Base-by-base conservation (phyloP, 1,140 invertebrate genomes). In the Ceratosolen fusciceps region DNA sequence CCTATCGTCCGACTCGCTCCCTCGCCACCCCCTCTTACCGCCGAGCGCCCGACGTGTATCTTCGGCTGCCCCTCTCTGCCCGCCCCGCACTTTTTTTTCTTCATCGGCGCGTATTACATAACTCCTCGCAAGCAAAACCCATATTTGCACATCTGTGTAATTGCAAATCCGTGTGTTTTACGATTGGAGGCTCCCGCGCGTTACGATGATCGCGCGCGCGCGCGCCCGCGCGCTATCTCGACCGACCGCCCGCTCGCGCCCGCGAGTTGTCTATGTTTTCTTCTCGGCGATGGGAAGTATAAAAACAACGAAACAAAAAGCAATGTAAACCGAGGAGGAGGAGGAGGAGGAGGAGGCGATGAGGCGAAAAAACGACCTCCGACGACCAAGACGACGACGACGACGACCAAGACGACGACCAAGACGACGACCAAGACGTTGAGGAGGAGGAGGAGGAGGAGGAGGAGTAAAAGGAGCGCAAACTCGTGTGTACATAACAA, bases 91-190 rank as follows among this genome's bases (percentile, higher is more conserved):
- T 58, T 21, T 34, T 62, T 65, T 37, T 65, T 37, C 31, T 39
- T 31, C 26, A 16, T 24, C 5, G 5, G 2, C 29, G 56, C 34
- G 9, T 7, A 52, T 74, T 60, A 58, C 34, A 60, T 70, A 58
- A 56, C 39, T 49, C n/a, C 26, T 34, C 43, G 37, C 62, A 52
- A 68, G 73, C 43, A 39, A 75, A 52, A 77, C 76, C 67, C 76
- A 77, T 71, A 77, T 77, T 77, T 77, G 54, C 67, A 71, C 76
- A 77, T 71, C 67, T 77, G 54, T 47, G 75, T 52, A 47, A 76
- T 67, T 76, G 62, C 62, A 77, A 58, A 26, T 37, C 47, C 47
- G 75, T 37, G 58, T 29, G 21, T 70, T 68, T 54, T 54, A 68
- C 31, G 62, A 65, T 19, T 52, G 58, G 58, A 62, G 26, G 19